Conservation (phyloP, 2,113 vertebrate genomes). For the Pungitius pungitius region DNA sequence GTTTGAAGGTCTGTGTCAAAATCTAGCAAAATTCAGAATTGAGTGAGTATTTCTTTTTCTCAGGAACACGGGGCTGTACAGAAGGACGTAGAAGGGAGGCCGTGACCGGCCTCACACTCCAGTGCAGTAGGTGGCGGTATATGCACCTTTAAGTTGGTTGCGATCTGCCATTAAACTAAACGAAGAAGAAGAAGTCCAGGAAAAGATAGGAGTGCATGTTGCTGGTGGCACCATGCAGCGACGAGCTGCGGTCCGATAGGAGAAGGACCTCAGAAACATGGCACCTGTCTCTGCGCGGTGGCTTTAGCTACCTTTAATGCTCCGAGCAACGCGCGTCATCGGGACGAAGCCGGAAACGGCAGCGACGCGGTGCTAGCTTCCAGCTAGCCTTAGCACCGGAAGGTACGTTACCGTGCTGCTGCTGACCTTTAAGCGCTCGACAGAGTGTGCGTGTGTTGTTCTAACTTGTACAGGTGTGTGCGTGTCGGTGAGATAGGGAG, state of each 20-base stretch:
- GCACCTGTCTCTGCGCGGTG: fast-evolving
- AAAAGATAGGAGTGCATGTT: neutral
- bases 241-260: neutral
- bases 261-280: fast-evolving
- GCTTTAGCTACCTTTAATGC: neutral
- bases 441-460: neutral
- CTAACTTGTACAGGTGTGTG: no score
- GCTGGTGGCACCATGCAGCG: neutral
- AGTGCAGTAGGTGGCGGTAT: no score
- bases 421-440: neutral
- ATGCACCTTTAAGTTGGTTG: no score
- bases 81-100: no score
- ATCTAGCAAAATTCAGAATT: no score
- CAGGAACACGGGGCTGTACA: no score
- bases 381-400: constrained; percentile 20
- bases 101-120: no score
- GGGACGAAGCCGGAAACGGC: neutral
- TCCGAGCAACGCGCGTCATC: neutral
- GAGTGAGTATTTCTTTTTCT: no score
- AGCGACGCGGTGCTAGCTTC: constrained; percentile 2
- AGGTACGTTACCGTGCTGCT: neutral
- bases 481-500: no score
- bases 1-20: no score
- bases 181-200: neutral
- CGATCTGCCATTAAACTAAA: no score